Base-by-base conservation (phyloP, 1,140 invertebrate genomes). In the Diachasmimorpha longicaudata region DNA sequence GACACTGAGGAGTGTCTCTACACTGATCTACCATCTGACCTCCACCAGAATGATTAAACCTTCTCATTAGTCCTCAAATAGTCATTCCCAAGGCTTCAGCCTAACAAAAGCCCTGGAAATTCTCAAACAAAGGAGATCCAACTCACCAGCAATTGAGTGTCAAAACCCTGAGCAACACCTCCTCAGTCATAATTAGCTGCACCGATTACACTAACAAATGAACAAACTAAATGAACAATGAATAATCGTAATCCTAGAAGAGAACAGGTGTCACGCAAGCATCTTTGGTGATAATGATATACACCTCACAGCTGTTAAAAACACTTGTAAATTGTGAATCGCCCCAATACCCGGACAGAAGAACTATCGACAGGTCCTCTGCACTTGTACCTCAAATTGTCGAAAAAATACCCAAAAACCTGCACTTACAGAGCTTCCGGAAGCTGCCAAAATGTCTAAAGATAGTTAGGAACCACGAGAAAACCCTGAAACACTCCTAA, bases 71-170 rank as follows among this genome's bases (percentile, higher is more conserved):
- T 31, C 31, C 31, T 31, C 31, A 31, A 31, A 6, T 31, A 31
- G 31, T 3, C 31, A 31, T n/a, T n/a, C n/a, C n/a, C n/a, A n/a
- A n/a, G n/a, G n/a, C n/a, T n/a, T n/a, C n/a, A n/a, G n/a, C 31
- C 31, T 31, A 42, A 42, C 2, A 58, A 52, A 21, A 55, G 52
- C n/a, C n/a, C n/a, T n/a, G n/a, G n/a, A n/a, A n/a, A n/a, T n/a
- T n/a, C n/a, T n/a, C n/a, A n/a, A n/a, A n/a, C n/a, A n/a, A n/a
- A n/a, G n/a, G n/a, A n/a, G n/a, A 31, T 31, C 31, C 31, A 63
- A 84, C 88, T 86, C 85, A 92, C 92, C 92, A 93, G 76, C 92
- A 93, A 81, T 93, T 93, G 36, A 93, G 81, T 11, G 91, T 92
- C 71, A 90, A 78, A 36, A 90, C 74, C 77, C 83, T 89, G 31